Evolutionary conservation across 2,113 vertebrate species (phyloP).

Genomic region (Chiloscyllium plagiosum): DNA sequence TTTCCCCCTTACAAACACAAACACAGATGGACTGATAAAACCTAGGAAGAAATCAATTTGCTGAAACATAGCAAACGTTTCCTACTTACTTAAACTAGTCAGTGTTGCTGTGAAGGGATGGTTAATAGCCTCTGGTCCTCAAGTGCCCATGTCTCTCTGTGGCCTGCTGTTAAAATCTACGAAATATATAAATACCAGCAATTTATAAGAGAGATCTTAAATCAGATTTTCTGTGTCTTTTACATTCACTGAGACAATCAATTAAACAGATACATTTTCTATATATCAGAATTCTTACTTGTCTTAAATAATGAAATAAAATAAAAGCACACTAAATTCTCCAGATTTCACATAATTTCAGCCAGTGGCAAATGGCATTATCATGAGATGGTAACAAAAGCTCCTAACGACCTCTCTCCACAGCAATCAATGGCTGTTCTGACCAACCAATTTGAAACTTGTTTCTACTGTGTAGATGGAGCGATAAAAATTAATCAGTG

Average conservation of each 20-base stretch:
- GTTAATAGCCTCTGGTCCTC: background rate
- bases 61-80: background rate
- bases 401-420: background rate
- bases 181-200: background rate
- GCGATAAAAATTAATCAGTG: conserved; percentile 30
- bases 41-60: background rate
- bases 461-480: conserved; percentile 2
- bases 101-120: background rate
- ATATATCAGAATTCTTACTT: background rate
- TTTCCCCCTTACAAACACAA: background rate
- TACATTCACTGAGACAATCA: background rate
- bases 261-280: background rate
- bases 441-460: conserved; percentile 27
- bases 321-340: background rate
- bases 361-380: background rate
- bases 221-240: conserved; percentile 7
- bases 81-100: background rate
- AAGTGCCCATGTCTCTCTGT: background rate
- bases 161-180: background rate
- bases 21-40: background rate
- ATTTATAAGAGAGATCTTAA: background rate
- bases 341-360: background rate
- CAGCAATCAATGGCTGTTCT: conserved; percentile 20
- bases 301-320: background rate
- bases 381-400: conserved; percentile 9